Conservation (phyloP, 2,113 vertebrate species). For the Hiodon alosoides region DNA sequence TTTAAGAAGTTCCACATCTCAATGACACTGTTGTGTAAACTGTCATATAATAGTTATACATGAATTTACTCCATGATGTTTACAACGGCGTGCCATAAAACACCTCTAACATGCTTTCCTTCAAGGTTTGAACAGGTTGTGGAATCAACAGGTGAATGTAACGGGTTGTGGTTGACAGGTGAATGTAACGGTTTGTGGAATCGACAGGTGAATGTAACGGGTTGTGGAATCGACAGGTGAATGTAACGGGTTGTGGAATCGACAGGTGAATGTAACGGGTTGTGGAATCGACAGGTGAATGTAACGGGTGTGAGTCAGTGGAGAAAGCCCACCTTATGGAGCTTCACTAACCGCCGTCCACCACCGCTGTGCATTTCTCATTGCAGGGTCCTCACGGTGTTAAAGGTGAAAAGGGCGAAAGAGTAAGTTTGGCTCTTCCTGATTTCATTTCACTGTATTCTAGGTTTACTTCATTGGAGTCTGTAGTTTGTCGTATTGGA, state of each 20-base stretch:
- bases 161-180: not conserved
- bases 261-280: too few relatives aligned
- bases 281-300: not conserved
- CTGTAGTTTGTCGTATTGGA: too few relatives aligned
- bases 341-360: not conserved
- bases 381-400: constrained; percentile 74
- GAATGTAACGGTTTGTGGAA: not conserved
- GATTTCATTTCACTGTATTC: not conserved
- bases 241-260: too few relatives aligned
- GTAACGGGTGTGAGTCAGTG: not conserved
- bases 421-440: constrained; percentile 65
- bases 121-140: not conserved
- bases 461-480: too few relatives aligned
- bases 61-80: not conserved
- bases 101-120: not conserved
- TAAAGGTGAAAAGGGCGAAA: constrained; percentile 88
- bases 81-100: not conserved
- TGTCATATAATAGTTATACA: not conserved
- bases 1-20: too few relatives aligned
- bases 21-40: too few relatives aligned
- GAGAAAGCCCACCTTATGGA: too few relatives aligned
- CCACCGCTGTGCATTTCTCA: constrained; percentile 25
- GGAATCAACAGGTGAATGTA: not conserved
- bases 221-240: too few relatives aligned
- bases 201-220: too few relatives aligned